Percentiles rank a stretch among this genome's conserved stretches.
Evolutionary conservation across 2,797 vertebrate genomes (phyloP).

Genomic region (Ceyx erithaca): DNA sequence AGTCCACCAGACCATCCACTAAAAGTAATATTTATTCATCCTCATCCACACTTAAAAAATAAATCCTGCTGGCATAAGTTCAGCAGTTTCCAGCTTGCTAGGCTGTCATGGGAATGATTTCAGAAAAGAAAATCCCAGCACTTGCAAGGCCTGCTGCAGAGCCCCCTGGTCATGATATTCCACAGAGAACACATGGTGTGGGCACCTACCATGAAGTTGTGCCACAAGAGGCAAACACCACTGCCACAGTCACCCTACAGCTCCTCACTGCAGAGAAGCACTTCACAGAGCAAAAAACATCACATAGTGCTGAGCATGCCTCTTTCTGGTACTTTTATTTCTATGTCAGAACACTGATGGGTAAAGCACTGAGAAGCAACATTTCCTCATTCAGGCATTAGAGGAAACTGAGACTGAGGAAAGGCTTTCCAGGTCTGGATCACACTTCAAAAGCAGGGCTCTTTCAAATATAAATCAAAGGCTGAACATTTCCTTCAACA

Average conservation of each 20-base stretch:
- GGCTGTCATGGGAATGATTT: constrained; percentile 9
- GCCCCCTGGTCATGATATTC: background rate
- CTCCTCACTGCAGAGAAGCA: background rate
- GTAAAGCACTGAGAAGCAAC: background rate
- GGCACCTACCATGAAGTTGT: background rate
- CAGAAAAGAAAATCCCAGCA: background rate
- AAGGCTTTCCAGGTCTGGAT: background rate
- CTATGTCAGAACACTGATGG: background rate
- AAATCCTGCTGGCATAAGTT: constrained; percentile 33
- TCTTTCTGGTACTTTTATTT: background rate
- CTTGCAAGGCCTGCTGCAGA: background rate
- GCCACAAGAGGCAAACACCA: background rate
- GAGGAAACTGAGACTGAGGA: background rate
- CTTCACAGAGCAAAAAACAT: background rate
- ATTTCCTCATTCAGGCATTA: background rate
- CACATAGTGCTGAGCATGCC: background rate
- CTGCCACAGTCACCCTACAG: background rate
- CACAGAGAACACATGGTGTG: background rate
- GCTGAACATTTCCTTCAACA: background rate
- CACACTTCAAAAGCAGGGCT: background rate
- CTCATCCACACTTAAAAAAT: constrained; percentile 28
- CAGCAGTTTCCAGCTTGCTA: constrained; percentile 55
- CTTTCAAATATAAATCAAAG: background rate
- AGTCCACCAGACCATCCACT: constrained; percentile 1
- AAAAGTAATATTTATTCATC: constrained; percentile 59